These are phyloP conservation scores for Poeciliopsis gracilis DNA, from an alignment of 2,797 vertebrate species.

Conservation along the genomic window DNA sequence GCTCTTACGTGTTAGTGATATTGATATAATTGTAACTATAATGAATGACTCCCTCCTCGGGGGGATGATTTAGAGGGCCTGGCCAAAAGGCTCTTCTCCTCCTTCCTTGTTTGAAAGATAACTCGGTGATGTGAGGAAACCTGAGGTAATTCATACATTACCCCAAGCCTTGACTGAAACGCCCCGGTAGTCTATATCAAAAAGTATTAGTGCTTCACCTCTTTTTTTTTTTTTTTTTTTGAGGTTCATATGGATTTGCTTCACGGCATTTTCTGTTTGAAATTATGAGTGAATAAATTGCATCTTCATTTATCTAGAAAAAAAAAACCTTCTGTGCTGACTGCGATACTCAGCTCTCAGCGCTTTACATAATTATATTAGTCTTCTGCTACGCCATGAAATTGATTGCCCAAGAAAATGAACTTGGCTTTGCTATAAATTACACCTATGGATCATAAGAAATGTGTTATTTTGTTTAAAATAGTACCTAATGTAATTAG, in stretches of 20 bases:
- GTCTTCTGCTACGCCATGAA: constrained; percentile 89
- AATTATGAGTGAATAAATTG: constrained; percentile 99
- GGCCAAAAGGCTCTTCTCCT: constrained; percentile 73
- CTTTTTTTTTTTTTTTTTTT: constrained; percentile 66
- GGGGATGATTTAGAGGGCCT: constrained; percentile 74
- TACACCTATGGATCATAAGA: constrained; percentile 96
- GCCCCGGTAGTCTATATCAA: constrained; percentile 71
- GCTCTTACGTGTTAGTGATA: constrained; percentile 78
- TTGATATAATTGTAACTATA: constrained; percentile 80
- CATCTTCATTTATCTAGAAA: constrained; percentile 99
- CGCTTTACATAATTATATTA: constrained; percentile 95
- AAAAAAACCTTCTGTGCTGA: constrained; percentile 85
- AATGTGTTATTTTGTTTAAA: constrained; percentile 99
- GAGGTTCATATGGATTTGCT: constrained; percentile 87
- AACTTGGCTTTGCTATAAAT: constrained; percentile 99
- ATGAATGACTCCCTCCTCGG: constrained; percentile 71
- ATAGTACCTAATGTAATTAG: constrained; percentile 99
- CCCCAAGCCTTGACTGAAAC: constrained; percentile 71
- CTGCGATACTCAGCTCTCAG: constrained; percentile 89
- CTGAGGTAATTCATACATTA: constrained; percentile 81
- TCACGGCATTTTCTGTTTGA: constrained; percentile 92
- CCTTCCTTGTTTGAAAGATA: constrained; percentile 77
- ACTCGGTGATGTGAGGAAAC: constrained; percentile 78
- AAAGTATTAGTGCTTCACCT: constrained; percentile 75
- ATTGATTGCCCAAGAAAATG: constrained; percentile 98